phyloP scores from a whole-genome alignment of 2,797 vertebrate species.

The Fistularia commersonii region DNA sequence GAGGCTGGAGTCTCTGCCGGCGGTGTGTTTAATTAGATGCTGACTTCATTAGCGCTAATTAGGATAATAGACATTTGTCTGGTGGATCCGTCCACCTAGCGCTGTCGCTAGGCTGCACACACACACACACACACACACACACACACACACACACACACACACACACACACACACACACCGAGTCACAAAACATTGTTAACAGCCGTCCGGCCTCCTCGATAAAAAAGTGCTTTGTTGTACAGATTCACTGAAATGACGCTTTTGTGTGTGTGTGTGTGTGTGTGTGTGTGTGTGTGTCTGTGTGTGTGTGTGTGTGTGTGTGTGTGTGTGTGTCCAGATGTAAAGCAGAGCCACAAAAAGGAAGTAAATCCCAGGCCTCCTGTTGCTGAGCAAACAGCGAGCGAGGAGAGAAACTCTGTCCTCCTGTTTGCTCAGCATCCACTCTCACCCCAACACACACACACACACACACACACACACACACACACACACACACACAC shows the following conservation, averaged over 20 bases:
- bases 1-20: slow-evolving; percentile 41
- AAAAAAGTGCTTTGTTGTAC: slow-evolving; percentile 10
- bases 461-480: too few relatives aligned
- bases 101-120: slow-evolving; percentile 30
- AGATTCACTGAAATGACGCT: slow-evolving; percentile 13
- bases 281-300: too few relatives aligned
- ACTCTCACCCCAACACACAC: slow-evolving; percentile 18
- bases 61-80: slow-evolving; percentile 69
- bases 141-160: slow-evolving; percentile 4
- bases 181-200: too few relatives aligned
- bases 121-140: slow-evolving; percentile 16
- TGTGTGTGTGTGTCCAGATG: background rate
- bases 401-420: slow-evolving; percentile 14
- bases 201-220: slow-evolving; percentile 23
- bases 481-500: too few relatives aligned
- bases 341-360: slow-evolving; percentile 9
- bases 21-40: slow-evolving; percentile 65
- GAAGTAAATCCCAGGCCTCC: slow-evolving; percentile 28
- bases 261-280: too few relatives aligned
- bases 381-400: slow-evolving; percentile 38
- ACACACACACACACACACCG: slow-evolving; percentile 14
- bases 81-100: slow-evolving; percentile 65
- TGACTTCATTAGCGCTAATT: slow-evolving; percentile 69
- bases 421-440: slow-evolving; percentile 45
- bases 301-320: slow-evolving; percentile 1